Evolutionary conservation across 2,888 invertebrate species (phyloP).

Genomic region (Pogonocherus hispidulus): DNA sequence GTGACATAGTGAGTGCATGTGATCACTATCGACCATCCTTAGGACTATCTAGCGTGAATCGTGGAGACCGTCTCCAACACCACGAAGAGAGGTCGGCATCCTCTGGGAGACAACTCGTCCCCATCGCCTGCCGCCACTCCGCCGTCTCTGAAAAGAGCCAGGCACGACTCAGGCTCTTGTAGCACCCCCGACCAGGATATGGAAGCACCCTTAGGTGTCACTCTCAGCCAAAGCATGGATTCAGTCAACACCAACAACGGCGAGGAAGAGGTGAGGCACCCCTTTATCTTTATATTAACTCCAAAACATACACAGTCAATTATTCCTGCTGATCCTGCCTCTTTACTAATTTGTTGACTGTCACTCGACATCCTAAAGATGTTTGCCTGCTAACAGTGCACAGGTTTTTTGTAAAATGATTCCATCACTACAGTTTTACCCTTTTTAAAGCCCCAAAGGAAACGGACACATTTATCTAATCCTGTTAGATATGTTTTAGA

Average conservation of each 20-base stretch:
- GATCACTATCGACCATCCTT: slow-evolving; percentile 27
- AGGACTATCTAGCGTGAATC: slow-evolving; percentile 63
- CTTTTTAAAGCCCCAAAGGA: too few species aligned
- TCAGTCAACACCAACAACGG: slow-evolving; percentile 95
- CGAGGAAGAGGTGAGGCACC: slow-evolving; percentile 92
- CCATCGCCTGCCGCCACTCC: slow-evolving; percentile 64
- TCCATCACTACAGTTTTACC: too few species aligned
- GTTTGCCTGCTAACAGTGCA: too few species aligned
- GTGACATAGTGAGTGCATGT: slow-evolving; percentile 23
- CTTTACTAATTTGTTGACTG: too few species aligned
- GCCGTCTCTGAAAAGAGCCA: slow-evolving; percentile 67
- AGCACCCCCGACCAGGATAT: slow-evolving; percentile 69
- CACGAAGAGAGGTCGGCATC: slow-evolving; percentile 69
- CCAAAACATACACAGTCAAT: background rate
- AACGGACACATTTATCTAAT: too few species aligned
- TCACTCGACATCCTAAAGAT: too few species aligned
- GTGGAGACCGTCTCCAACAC: slow-evolving; percentile 69
- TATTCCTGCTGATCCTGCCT: too few species aligned
- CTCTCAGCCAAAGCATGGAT: slow-evolving; percentile 97
- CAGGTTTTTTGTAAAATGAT: too few species aligned
- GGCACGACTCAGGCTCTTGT: slow-evolving; percentile 64
- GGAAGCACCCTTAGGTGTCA: slow-evolving; percentile 80
- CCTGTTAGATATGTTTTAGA: too few species aligned
- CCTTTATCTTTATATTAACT: background rate
- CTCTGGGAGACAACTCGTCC: slow-evolving; percentile 67